Evolutionary conservation across 2,888 invertebrate genomes (phyloP).

Genomic region (Biston stratarius): DNA sequence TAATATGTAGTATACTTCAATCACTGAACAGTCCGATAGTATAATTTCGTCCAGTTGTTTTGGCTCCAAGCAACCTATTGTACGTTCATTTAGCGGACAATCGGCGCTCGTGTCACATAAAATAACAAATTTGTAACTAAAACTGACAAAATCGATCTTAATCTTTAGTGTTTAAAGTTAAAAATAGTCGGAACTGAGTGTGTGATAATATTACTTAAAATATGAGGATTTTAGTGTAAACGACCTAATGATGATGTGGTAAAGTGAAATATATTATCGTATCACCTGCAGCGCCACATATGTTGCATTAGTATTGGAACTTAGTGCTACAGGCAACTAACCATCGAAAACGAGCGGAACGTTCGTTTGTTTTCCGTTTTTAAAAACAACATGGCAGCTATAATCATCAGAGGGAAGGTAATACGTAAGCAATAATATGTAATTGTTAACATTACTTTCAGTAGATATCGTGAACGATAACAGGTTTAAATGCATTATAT

Average conservation of each 20-base stretch:
- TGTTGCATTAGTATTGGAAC: no score
- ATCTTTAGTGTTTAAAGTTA: conserved; percentile 2
- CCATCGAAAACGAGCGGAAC: no score
- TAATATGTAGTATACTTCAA: background rate
- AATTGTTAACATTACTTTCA: conserved; percentile 10
- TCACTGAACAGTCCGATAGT: conserved; percentile 39
- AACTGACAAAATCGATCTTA: conserved; percentile 10
- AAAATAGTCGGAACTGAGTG: conserved; percentile 1
- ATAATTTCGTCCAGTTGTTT: conserved; percentile 66
- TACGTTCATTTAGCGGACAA: conserved; percentile 52
- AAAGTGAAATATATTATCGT: conserved; percentile 6
- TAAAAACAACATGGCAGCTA: conserved; percentile 47
- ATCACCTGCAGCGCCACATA: no score
- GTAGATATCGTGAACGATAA: conserved; percentile 2
- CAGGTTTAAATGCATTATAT: background rate
- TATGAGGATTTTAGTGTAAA: conserved; percentile 12
- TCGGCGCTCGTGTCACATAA: conserved; percentile 1
- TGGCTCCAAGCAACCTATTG: conserved; percentile 65
- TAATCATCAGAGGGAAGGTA: conserved; percentile 57
- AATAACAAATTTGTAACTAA: background rate
- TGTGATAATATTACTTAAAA: conserved; percentile 7
- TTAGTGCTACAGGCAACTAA: no score
- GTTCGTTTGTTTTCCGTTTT: background rate
- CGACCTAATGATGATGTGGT: conserved; percentile 20
- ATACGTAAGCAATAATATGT: background rate